Conservation (phyloP, 2,797 vertebrate species). For the Tapirus indicus region DNA sequence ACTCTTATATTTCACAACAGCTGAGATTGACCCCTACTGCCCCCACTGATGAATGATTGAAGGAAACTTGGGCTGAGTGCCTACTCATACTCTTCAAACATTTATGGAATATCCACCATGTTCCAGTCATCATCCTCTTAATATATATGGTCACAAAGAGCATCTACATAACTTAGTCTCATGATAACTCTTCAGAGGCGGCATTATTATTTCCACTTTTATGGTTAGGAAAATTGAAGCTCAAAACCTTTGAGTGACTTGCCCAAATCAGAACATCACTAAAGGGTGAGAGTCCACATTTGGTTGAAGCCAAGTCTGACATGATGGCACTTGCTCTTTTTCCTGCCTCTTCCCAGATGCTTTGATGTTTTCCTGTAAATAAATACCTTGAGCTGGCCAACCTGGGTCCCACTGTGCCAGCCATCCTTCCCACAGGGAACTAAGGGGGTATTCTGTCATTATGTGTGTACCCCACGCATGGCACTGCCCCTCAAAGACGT, state of each 20-base stretch:
- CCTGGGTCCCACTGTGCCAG: not conserved
- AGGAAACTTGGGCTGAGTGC: not conserved
- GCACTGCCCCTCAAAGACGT: not conserved
- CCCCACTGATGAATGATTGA: not conserved
- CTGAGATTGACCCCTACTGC: not conserved
- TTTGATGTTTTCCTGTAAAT: not conserved
- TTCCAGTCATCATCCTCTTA: conserved; percentile 9
- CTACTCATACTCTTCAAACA: not conserved
- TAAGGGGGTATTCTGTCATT: not conserved
- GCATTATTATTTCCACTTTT: conserved; percentile 1
- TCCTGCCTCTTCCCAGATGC: not conserved
- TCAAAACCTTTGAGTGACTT: conserved; percentile 13
- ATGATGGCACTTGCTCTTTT: not conserved
- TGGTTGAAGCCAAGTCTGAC: not conserved
- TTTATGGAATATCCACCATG: not conserved
- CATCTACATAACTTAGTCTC: not conserved
- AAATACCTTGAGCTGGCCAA: not conserved
- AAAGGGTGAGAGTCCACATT: not conserved
- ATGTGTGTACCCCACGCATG: not conserved
- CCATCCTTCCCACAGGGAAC: not conserved
- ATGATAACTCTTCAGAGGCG: not conserved
- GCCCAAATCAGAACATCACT: not conserved
- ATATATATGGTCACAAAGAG: not conserved
- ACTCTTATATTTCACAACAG: conserved; percentile 4
- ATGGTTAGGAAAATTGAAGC: conserved; percentile 22